Conservation (phyloP, 1,140 invertebrate genomes). For the Colletes gigas region DNA sequence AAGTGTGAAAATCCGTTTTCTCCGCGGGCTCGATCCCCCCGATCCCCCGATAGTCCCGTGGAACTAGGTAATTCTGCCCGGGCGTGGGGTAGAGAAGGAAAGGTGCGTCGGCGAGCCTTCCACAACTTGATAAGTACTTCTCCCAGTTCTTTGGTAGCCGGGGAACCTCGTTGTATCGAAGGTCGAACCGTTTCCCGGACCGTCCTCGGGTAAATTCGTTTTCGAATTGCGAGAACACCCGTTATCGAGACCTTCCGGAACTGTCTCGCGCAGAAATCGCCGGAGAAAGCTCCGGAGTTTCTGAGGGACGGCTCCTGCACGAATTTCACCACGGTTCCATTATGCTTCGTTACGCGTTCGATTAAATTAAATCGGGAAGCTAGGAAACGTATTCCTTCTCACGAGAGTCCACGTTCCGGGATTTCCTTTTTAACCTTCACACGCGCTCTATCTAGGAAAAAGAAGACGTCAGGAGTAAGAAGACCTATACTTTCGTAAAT, state of each 20-base stretch:
- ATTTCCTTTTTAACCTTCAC: no score
- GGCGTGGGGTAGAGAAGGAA: not conserved
- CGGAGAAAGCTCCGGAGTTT: not conserved
- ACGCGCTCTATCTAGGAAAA: no score
- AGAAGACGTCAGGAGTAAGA: no score
- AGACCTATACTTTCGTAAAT: no score
- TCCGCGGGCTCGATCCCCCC: conserved; percentile 65
- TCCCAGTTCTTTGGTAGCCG: conserved; percentile 13
- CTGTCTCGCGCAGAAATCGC: conserved; percentile 26
- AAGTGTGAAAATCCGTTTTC: conserved; percentile 72
- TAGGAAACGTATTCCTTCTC: not conserved
- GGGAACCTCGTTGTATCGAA: conserved; percentile 30
- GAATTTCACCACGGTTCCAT: not conserved
- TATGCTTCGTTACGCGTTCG: not conserved
- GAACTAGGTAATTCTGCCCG: conserved; percentile 66
- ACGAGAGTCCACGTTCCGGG: no score
- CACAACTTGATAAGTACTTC: conserved; percentile 52
- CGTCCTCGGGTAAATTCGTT: conserved; percentile 36
- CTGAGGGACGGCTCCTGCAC: not conserved
- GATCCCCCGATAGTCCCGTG: conserved; percentile 64
- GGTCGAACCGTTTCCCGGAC: conserved; percentile 31
- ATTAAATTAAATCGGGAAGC: not conserved
- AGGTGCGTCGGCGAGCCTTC: conserved; percentile 21
- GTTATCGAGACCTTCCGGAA: conserved; percentile 4
- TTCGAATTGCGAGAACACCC: conserved; percentile 16